phyloP scores from a whole-genome alignment of 2,113 vertebrate genomes.

The Apodemus sylvaticus region DNA sequence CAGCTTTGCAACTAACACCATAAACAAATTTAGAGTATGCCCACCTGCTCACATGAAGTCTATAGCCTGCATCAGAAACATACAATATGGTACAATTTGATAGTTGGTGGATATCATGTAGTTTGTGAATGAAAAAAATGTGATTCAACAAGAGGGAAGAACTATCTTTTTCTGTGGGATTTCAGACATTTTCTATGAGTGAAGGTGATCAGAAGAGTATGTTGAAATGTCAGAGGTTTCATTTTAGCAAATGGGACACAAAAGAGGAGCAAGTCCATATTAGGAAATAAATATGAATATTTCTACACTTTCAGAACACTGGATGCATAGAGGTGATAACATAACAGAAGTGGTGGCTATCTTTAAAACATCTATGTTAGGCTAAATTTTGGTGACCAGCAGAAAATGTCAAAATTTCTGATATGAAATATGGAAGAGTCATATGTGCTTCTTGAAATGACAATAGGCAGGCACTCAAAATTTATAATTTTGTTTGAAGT shows the following conservation, averaged over 20 bases:
- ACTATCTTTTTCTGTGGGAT: background rate
- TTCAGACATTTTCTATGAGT: no score
- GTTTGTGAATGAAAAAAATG: background rate
- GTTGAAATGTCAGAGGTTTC: background rate
- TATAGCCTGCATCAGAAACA: background rate
- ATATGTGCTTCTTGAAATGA: background rate
- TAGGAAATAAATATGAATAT: background rate
- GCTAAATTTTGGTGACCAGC: background rate
- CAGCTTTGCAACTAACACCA: background rate
- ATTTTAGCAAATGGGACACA: background rate
- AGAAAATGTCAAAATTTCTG: background rate
- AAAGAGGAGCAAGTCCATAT: background rate
- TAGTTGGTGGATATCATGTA: background rate
- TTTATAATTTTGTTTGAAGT: background rate
- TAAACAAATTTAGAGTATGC: background rate
- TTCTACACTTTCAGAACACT: background rate
- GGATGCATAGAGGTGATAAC: background rate
- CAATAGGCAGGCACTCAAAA: background rate
- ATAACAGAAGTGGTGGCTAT: background rate
- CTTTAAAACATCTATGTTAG: background rate
- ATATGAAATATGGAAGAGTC: background rate
- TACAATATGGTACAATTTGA: background rate
- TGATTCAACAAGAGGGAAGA: background rate
- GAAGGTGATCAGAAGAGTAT: no score
- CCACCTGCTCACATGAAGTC: background rate